phyloP scores from a whole-genome alignment of 2,888 invertebrate species.

The Melipona bicolor region DNA sequence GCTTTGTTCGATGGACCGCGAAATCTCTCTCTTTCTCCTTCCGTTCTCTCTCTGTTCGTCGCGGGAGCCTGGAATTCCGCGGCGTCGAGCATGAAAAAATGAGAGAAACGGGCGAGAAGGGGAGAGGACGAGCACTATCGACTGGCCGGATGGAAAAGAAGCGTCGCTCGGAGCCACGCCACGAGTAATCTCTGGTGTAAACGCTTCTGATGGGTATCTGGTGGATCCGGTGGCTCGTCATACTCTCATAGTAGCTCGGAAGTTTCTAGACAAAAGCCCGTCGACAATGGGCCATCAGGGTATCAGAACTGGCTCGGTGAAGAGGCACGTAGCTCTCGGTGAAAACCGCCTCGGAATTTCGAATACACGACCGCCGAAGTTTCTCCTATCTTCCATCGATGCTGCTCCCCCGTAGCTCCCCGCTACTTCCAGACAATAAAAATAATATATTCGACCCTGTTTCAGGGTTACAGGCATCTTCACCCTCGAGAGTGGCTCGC shows the following conservation, averaged over 20 bases:
- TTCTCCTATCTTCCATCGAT: not conserved
- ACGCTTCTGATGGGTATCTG: constrained; percentile 66
- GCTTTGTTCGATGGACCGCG: constrained; percentile 27
- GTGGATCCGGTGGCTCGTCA: constrained; percentile 67
- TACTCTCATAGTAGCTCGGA: constrained; percentile 57
- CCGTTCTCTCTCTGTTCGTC: constrained; percentile 5
- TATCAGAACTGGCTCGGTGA: constrained; percentile 60
- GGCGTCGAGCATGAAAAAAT: constrained; percentile 26
- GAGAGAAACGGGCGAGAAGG: not conserved
- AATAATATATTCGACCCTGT: constrained; percentile 11
- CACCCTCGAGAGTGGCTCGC: not conserved
- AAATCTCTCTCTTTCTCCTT: not conserved
- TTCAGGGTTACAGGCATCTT: constrained; percentile 3
- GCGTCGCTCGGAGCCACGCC: constrained; percentile 52
- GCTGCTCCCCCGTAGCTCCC: not conserved
- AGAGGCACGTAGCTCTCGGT: constrained; percentile 34
- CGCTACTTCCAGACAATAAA: not conserved
- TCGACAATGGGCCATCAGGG: constrained; percentile 77
- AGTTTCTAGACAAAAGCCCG: constrained; percentile 69
- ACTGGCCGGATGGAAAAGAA: constrained; percentile 45
- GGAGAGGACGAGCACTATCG: constrained; percentile 30
- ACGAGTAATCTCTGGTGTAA: constrained; percentile 67
- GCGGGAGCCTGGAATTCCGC: constrained; percentile 28
- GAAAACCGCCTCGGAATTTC: constrained; percentile 32
- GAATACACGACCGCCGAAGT: not conserved